Evolutionary conservation across 92 coral and sea anemone species (phyloP).

Genomic region (Bergia sp.): DNA sequence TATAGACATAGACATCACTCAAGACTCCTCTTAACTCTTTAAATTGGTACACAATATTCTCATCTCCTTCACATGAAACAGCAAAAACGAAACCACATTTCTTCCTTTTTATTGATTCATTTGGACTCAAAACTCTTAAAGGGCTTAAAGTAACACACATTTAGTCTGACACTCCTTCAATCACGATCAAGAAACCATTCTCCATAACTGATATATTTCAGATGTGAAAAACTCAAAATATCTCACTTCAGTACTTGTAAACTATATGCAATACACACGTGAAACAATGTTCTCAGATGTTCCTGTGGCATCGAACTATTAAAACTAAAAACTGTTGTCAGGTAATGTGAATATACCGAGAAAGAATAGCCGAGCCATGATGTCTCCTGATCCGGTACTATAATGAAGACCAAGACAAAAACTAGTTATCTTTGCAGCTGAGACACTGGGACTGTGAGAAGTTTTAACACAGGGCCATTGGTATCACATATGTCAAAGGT

Average conservation of each 20-base stretch:
- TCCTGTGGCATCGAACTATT: conserved; percentile 10
- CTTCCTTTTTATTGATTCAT: background rate
- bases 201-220: background rate
- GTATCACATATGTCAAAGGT: conserved; percentile 12
- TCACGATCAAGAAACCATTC: conserved; percentile 24
- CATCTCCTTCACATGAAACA: background rate
- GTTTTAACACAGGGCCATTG: background rate
- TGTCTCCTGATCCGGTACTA: background rate
- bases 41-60: background rate
- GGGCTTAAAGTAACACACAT: background rate
- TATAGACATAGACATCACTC: background rate
- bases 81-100: background rate
- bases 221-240: conserved; percentile 23
- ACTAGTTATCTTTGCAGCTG: conserved; percentile 3
- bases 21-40: background rate
- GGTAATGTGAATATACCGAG: conserved; percentile 20
- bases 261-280: conserved; percentile 4
- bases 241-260: conserved; percentile 3
- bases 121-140: conserved; percentile 10
- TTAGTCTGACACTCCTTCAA: background rate
- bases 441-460: background rate
- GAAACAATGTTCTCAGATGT: background rate
- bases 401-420: background rate
- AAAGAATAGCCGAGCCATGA: background rate
- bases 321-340: conserved; percentile 13